Percentiles rank a stretch among this genome's conserved stretches.
These are phyloP conservation scores for Symphodus melops DNA, from an alignment of 2,113 vertebrate species.

Conservation along the genomic window DNA sequence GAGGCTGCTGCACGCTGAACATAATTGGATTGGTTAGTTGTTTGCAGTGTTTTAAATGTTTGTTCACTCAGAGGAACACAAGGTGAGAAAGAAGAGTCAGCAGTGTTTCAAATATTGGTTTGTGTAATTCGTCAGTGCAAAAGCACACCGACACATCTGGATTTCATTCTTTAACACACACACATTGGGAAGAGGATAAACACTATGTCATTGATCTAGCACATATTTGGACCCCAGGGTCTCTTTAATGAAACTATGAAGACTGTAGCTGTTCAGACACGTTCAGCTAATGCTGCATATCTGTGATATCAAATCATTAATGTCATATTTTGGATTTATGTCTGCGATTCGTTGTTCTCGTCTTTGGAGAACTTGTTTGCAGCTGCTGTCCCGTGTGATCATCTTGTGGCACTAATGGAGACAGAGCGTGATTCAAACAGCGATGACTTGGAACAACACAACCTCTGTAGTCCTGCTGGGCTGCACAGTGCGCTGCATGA, in stretches of 20 bases:
- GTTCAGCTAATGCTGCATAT: constrained; percentile 3
- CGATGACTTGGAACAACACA: neutral
- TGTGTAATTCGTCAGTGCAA: neutral
- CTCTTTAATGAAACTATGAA: neutral
- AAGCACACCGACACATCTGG: neutral
- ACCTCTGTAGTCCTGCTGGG: neutral
- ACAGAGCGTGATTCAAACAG: too few relatives aligned
- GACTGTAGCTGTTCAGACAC: too few relatives aligned
- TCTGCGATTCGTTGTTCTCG: too few relatives aligned
- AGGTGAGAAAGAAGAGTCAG: neutral
- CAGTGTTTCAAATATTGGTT: neutral
- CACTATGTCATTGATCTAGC: neutral
- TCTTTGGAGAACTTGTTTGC: too few relatives aligned
- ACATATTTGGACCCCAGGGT: neutral
- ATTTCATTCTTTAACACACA: neutral
- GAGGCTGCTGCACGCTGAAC: neutral
- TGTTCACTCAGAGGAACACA: neutral
- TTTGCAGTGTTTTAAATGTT: neutral
- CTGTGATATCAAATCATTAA: neutral
- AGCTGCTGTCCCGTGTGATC: too few relatives aligned
- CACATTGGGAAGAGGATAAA: neutral
- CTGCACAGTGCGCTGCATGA: neutral
- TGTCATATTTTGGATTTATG: too few relatives aligned
- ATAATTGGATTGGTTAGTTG: constrained; percentile 5
- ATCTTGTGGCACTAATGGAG: too few relatives aligned